Evolutionary conservation across 2,113 vertebrate genomes (phyloP).

Genomic region (Nothocercus nigrocapillus): DNA sequence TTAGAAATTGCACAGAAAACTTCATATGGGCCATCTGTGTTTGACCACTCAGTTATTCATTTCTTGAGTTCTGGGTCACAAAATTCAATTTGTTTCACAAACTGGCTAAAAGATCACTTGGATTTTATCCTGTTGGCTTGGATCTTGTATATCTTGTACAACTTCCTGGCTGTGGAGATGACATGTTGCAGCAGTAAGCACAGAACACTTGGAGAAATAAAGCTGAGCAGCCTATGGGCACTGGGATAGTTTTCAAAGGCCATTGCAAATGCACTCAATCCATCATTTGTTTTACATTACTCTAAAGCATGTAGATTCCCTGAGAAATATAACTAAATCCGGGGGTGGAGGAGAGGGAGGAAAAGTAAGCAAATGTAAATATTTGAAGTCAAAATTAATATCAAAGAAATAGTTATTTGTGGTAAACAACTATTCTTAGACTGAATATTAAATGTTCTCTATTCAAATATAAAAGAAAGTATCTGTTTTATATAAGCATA

Average conservation of each 20-base stretch:
- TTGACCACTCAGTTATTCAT: slow-evolving; percentile 63
- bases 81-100: slow-evolving; percentile 82
- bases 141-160: slow-evolving; percentile 73
- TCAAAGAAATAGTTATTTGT: slow-evolving; percentile 20
- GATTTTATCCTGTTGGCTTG: slow-evolving; percentile 84
- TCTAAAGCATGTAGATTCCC: slow-evolving; percentile 26
- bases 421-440: slow-evolving; percentile 11
- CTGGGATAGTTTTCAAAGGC: slow-evolving; percentile 39
- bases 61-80: slow-evolving; percentile 82
- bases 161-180: slow-evolving; percentile 78
- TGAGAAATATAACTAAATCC: slow-evolving; percentile 22
- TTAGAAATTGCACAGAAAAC: slow-evolving; percentile 39
- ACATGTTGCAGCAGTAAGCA: slow-evolving; percentile 78
- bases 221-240: slow-evolving; percentile 35
- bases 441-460: slow-evolving; percentile 27
- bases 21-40: slow-evolving; percentile 51
- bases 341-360: background rate
- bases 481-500: background rate
- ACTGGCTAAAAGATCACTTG: slow-evolving; percentile 81
- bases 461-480: background rate
- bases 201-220: slow-evolving; percentile 52
- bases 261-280: slow-evolving; percentile 47
- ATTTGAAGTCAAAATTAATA: slow-evolving; percentile 33
- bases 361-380: slow-evolving; percentile 36
- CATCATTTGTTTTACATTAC: slow-evolving; percentile 31